These are phyloP conservation scores for Pseudomyrmex dendroicus DNA, from an alignment of 1,140 invertebrate genomes.

Conservation along the genomic window DNA sequence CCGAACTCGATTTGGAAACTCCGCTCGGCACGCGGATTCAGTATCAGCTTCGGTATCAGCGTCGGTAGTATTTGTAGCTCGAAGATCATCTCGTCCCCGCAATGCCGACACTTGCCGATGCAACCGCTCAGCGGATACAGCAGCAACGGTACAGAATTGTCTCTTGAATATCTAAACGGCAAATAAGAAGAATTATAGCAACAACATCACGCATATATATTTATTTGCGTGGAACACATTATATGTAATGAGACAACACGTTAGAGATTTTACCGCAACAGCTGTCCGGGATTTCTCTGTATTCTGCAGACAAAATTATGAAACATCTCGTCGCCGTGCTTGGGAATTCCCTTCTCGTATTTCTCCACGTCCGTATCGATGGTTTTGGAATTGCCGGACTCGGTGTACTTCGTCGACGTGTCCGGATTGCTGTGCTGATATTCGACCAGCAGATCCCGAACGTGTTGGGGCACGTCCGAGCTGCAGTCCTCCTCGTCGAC, in stretches of 20 bases:
- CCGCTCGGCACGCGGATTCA: slow-evolving; percentile 85
- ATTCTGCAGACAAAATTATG: slow-evolving; percentile 91
- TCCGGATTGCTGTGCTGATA: slow-evolving; percentile 87
- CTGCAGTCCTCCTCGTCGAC: slow-evolving; percentile 86
- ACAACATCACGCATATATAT: slow-evolving; percentile 1
- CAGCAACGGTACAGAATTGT: slow-evolving; percentile 87
- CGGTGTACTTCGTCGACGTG: slow-evolving; percentile 67
- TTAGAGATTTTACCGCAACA: slow-evolving; percentile 88
- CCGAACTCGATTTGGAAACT: slow-evolving; percentile 90
- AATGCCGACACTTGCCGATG: slow-evolving; percentile 88
- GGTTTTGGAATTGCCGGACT: slow-evolving; percentile 74
- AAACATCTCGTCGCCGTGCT: slow-evolving; percentile 93
- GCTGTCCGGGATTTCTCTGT: slow-evolving; percentile 91
- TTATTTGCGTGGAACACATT: background rate
- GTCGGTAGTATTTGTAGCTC: slow-evolving; percentile 93
- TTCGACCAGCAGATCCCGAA: slow-evolving; percentile 87
- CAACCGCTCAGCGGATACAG: slow-evolving; percentile 87
- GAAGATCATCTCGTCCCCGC: slow-evolving; percentile 89
- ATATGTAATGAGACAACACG: background rate
- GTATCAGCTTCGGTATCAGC: slow-evolving; percentile 89
- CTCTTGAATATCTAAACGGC: slow-evolving; percentile 88
- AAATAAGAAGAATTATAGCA: slow-evolving; percentile 29
- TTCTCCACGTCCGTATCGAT: slow-evolving; percentile 85
- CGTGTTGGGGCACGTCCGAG: slow-evolving; percentile 86
- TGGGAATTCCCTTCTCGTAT: slow-evolving; percentile 91